Evolutionary conservation across 2,888 invertebrate genomes (phyloP).

Genomic region (Flabesymbios commensalis): DNA sequence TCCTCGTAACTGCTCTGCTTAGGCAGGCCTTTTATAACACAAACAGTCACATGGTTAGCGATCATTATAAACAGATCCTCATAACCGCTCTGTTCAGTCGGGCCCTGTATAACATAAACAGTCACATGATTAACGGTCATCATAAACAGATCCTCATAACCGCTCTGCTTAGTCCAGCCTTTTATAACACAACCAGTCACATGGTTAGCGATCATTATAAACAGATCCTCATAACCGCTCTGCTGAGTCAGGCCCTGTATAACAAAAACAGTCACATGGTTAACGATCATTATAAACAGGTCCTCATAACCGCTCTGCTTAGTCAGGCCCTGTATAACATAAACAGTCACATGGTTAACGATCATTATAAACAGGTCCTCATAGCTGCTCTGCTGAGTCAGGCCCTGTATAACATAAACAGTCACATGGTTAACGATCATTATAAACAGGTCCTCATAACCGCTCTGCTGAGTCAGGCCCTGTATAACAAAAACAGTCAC

Average conservation of each 20-base stretch:
- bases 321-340: too few relatives aligned
- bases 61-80: not conserved
- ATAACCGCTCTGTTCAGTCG: not conserved
- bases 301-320: too few relatives aligned
- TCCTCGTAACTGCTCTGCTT: constrained; percentile 93
- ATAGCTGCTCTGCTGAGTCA: too few relatives aligned
- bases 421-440: too few relatives aligned
- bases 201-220: not conserved
- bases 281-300: too few relatives aligned
- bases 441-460: too few relatives aligned
- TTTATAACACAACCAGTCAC: constrained; percentile 43
- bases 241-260: not conserved
- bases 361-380: too few relatives aligned
- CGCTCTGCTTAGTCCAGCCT: constrained; percentile 91
- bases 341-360: too few relatives aligned
- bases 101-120: not conserved
- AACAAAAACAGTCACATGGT: not conserved
- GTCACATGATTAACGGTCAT: not conserved
- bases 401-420: too few relatives aligned
- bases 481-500: too few relatives aligned
- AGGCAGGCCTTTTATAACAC: constrained; percentile 71
- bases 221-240: not conserved
- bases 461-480: too few relatives aligned
- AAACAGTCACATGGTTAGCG: not conserved
- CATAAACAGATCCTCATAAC: constrained; percentile 71